These are phyloP conservation scores for Raja brachyura DNA, from an alignment of 2,113 vertebrate species.

Conservation along the genomic window DNA sequence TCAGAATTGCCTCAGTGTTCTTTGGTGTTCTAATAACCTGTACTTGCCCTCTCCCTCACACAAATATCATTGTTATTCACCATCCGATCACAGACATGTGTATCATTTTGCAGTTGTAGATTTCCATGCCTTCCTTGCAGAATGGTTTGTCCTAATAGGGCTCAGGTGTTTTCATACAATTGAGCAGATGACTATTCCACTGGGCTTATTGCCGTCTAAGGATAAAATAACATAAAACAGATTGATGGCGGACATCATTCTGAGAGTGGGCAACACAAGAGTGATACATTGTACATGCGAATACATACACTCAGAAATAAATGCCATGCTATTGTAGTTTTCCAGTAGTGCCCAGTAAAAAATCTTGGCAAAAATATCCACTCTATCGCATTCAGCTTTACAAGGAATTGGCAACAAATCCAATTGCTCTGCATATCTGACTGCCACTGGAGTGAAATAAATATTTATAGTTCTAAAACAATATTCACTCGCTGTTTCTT, in stretches of 20 bases:
- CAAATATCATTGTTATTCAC: neutral
- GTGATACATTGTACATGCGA: neutral
- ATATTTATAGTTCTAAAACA: neutral
- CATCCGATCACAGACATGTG: neutral
- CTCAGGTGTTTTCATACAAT: slow-evolving; percentile 22
- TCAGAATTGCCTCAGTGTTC: neutral
- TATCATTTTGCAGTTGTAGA: slow-evolving; percentile 3
- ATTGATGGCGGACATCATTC: neutral
- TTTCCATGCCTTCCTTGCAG: neutral
- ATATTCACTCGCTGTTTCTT: slow-evolving; percentile 10
- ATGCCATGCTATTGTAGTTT: neutral
- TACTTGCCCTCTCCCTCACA: neutral
- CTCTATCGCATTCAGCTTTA: neutral
- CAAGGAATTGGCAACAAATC: neutral
- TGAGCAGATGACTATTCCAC: neutral
- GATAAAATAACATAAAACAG: slow-evolving; percentile 14
- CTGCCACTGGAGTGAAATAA: neutral
- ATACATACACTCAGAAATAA: neutral
- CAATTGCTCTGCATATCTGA: neutral
- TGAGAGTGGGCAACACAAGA: neutral
- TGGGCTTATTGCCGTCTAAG: neutral
- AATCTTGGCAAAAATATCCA: slow-evolving; percentile 13
- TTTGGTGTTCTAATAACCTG: neutral
- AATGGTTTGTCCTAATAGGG: neutral
- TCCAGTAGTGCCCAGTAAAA: neutral